Evolutionary conservation across 2,797 vertebrate species (phyloP).

Genomic region (Pelochelys cantorii): DNA sequence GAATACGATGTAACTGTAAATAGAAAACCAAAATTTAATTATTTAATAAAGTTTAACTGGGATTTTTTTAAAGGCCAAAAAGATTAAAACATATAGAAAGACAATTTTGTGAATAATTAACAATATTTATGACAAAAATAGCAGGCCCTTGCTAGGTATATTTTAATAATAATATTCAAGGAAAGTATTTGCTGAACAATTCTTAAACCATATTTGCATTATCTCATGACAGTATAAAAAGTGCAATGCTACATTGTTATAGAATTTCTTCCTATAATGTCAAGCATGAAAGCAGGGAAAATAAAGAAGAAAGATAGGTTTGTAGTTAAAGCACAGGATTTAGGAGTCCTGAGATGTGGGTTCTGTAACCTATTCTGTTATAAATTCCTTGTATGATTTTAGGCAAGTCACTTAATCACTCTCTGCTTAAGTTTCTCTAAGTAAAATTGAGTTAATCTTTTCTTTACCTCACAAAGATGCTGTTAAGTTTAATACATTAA

Average conservation of each 20-base stretch:
- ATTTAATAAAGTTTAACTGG: constrained; percentile 70
- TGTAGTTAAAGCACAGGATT: background rate
- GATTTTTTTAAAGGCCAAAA: constrained; percentile 42
- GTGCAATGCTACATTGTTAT: background rate
- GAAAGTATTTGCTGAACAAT: background rate
- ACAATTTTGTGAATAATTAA: background rate
- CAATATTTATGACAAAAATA: background rate
- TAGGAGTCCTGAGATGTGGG: background rate
- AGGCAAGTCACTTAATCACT: background rate
- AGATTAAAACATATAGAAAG: background rate
- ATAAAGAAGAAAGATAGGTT: background rate
- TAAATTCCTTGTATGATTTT: background rate
- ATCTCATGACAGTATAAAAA: background rate
- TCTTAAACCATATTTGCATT: background rate
- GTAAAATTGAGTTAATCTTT: background rate
- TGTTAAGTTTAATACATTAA: background rate
- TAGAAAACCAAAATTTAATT: constrained; percentile 70
- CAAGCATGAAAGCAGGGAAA: background rate
- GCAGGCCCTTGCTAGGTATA: background rate
- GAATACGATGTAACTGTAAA: constrained; percentile 74
- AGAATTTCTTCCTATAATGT: background rate
- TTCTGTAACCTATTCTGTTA: background rate
- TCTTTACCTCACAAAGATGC: background rate
- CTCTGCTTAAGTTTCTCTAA: background rate
- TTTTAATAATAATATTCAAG: background rate